A percentile compares a stretch with the other conserved stretches of the same genome.
These are phyloP conservation scores for Micromussa lordhowensis DNA, from an alignment of 92 coral and sea anemone genomes.

Conservation along the genomic window DNA sequence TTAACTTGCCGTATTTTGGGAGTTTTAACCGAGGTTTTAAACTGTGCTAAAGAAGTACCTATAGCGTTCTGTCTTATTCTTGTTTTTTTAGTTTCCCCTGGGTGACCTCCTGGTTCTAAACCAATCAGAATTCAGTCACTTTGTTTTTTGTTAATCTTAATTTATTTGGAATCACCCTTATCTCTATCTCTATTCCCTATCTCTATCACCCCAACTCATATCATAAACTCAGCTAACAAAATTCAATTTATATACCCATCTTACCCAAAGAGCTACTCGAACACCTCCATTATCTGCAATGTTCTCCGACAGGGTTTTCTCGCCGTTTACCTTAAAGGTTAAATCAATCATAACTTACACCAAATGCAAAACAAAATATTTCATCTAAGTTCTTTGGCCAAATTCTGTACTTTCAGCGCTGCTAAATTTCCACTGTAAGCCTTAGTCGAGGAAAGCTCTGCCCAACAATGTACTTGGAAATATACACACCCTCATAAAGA, in stretches of 20 bases:
- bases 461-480: not conserved
- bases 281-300: slow-evolving; percentile 91
- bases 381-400: not conserved
- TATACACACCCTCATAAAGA: too few species aligned
- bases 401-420: not conserved
- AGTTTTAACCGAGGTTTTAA: too few species aligned
- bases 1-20: too few species aligned
- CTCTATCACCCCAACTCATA: too few species aligned
- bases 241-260: not conserved
- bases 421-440: not conserved
- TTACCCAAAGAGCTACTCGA: slow-evolving; percentile 79
- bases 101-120: too few species aligned
- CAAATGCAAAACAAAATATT: not conserved
- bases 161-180: too few species aligned
- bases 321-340: slow-evolving; percentile 64
- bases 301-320: slow-evolving; percentile 81
- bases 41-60: too few species aligned
- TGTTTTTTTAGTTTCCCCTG: too few species aligned
- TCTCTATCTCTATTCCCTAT: too few species aligned
- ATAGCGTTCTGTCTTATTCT: too few species aligned
- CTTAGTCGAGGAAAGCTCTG: not conserved
- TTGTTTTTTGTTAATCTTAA: too few species aligned
- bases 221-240: not conserved
- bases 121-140: too few species aligned
- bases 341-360: not conserved